Base-by-base conservation (phyloP, 2,113 vertebrate genomes). In the Clupea harengus region DNA sequence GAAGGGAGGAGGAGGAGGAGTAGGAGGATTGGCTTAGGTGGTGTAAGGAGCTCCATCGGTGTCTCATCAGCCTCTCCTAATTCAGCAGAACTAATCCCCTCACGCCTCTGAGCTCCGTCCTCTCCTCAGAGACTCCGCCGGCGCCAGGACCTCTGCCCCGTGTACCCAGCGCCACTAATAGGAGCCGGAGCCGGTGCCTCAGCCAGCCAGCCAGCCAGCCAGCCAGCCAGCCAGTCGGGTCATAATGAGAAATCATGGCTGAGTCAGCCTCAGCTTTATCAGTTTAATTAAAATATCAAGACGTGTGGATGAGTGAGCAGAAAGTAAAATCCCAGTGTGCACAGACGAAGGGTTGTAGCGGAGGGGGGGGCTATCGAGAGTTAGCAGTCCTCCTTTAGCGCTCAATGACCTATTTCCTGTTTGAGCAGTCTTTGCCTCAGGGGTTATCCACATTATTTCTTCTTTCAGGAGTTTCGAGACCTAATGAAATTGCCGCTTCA, bases 281-380 rank as follows among this genome's bases (percentile, higher is more conserved):
- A 89, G 88, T 93, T 92, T 93, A 93, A 94, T 93, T 93, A 92
- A 94, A 93, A 92, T 88, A 92, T 90, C 89, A 88, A 39, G 39
- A 39, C 39, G 28, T 78, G 13, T 78, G 32, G 72, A 32, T 17
- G 72, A 32, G 67, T 82, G 87, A 88, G 84, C 85, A 89, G 82
- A 49, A 78, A 57, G 17, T 32, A 39, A 85, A 64, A 82, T 64
- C 89, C 83, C 60, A 87, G 85, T 85, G 54, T 82, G 88, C 86
- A 54, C 47, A 49, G 47, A 0, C 1, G 47, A 49, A 7, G 9
- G 85, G 72, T 39, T 39, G 88, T 89, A 90, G 82, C 87, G 86
- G 84, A n/a, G 46, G 32, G 25, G 81, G 39, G 57, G 25, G 28
- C 49, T 81, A 86, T 87, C 87, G 86, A 39, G 72, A 78, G 72